Conservation (phyloP, 2,113 vertebrate species). For the Tamias sibiricus region DNA sequence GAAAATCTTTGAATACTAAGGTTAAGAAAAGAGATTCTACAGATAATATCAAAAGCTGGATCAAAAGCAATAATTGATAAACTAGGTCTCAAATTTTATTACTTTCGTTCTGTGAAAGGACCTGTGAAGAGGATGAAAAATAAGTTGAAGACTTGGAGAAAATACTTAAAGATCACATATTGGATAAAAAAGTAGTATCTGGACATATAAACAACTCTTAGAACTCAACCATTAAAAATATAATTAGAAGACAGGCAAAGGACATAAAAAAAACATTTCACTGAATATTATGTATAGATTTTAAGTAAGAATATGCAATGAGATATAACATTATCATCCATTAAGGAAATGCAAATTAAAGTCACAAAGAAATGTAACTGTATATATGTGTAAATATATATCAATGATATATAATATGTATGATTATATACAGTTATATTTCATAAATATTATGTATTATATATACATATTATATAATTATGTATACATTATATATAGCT, state of each 20-base stretch:
- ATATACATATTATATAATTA: no score
- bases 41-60: not conserved
- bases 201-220: not conserved
- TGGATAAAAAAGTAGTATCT: not conserved
- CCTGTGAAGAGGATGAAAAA: not conserved
- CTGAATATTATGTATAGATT: not conserved
- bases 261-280: not conserved
- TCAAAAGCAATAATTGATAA: not conserved
- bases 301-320: not conserved
- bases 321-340: not conserved
- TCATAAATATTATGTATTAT: no score
- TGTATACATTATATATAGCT: no score
- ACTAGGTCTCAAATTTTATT: not conserved
- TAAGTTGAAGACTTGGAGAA: not conserved
- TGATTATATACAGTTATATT: no score
- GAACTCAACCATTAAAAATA: not conserved
- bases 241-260: not conserved
- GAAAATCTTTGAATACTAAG: not conserved
- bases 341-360: not conserved
- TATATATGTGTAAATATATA: no score
- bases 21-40: not conserved
- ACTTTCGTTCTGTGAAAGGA: not conserved
- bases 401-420: no score
- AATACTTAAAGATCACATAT: not conserved
- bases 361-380: not conserved